Evolutionary conservation across 2,888 invertebrate genomes (phyloP).

Genomic region (Dioctria linearis): DNA sequence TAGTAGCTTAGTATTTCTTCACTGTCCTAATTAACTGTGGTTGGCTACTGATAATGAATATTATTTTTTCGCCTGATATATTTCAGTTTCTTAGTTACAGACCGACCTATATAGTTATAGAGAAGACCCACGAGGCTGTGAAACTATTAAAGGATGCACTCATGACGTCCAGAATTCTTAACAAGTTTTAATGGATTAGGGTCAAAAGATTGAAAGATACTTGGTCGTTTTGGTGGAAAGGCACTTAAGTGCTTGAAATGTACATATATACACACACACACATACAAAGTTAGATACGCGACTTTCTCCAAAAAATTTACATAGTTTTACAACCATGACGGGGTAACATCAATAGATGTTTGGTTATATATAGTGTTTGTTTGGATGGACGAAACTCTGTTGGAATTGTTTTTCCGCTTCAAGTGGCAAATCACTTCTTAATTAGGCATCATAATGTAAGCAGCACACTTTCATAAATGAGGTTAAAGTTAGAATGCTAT

Average conservation of each 20-base stretch:
- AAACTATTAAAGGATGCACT: neutral
- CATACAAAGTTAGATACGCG: neutral
- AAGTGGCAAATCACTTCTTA: neutral
- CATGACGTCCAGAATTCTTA: neutral
- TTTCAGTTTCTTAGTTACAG: too few relatives aligned
- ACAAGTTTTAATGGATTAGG: neutral
- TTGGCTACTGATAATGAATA: too few relatives aligned
- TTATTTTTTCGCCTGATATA: too few relatives aligned
- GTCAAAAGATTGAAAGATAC: neutral
- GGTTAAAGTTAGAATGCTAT: neutral
- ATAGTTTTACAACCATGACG: constrained; percentile 6
- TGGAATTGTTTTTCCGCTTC: constrained; percentile 2
- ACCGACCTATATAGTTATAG: too few relatives aligned
- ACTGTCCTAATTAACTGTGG: too few relatives aligned
- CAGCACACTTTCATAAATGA: constrained; percentile 11
- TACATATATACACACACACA: too few relatives aligned
- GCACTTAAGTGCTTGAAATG: neutral
- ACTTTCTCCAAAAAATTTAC: constrained; percentile 5
- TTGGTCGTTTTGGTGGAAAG: neutral
- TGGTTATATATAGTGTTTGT: neutral
- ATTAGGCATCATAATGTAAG: neutral
- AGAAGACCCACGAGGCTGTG: too few relatives aligned
- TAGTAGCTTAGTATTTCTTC: too few relatives aligned
- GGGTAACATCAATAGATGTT: neutral
- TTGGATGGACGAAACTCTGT: neutral